Evolutionary conservation across 2,797 vertebrate genomes (phyloP).

Genomic region (Carduelis carduelis): DNA sequence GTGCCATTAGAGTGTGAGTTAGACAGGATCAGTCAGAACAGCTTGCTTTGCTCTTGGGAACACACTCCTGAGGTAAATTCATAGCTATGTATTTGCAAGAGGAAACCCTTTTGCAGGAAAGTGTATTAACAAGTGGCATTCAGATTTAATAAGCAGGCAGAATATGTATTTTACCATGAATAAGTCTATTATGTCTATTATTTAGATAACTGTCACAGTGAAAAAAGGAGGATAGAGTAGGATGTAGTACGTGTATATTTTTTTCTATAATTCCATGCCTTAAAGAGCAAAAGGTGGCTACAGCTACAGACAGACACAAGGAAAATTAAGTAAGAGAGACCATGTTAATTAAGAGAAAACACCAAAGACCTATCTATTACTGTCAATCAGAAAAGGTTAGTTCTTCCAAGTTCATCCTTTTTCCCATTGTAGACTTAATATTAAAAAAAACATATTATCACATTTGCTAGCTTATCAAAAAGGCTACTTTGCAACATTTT

Average conservation of each 20-base stretch:
- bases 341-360: not conserved
- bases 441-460: not conserved
- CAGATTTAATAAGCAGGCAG: not conserved
- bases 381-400: constrained; percentile 23
- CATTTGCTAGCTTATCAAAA: not conserved
- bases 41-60: not conserved
- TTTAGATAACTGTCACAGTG: not conserved
- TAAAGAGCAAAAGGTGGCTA: not conserved
- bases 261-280: not conserved
- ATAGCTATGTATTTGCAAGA: not conserved
- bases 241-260: not conserved
- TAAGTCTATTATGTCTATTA: not conserved
- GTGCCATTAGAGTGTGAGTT: not conserved
- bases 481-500: not conserved
- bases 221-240: not conserved
- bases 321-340: not conserved
- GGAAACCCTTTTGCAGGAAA: not conserved
- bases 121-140: not conserved
- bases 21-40: not conserved
- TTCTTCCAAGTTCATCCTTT: not conserved
- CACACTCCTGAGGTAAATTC: not conserved
- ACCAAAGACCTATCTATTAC: not conserved
- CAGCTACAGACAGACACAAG: not conserved
- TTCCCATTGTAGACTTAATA: not conserved
- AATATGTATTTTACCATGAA: not conserved